Evolutionary conservation across 2,797 vertebrate species (phyloP).

Genomic region (Rousettus madagascariensis): DNA sequence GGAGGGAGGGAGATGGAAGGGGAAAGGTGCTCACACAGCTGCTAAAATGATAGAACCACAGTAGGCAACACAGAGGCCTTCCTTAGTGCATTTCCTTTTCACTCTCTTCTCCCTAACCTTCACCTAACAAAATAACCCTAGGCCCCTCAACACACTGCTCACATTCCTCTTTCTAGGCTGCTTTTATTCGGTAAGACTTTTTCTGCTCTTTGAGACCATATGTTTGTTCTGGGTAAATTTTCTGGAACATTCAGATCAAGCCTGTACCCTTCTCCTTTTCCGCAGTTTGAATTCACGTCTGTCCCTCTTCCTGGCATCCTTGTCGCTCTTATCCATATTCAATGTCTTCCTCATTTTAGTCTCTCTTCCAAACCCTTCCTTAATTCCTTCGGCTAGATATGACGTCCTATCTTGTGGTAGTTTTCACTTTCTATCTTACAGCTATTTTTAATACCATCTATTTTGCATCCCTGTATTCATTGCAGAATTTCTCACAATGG

Average conservation of each 20-base stretch:
- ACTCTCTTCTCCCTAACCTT: background rate
- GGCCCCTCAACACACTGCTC: background rate
- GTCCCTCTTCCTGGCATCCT: background rate
- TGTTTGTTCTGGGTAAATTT: background rate
- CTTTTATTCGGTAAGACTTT: background rate
- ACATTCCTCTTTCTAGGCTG: background rate
- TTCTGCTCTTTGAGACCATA: background rate
- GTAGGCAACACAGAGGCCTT: background rate
- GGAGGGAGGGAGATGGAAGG: rapidly evolving
- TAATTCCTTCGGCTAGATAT: background rate
- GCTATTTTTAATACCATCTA: background rate
- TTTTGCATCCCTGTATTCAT: background rate
- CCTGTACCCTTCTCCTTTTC: background rate
- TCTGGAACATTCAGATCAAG: background rate
- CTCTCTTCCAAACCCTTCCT: background rate
- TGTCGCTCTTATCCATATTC: background rate
- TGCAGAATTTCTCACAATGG: background rate
- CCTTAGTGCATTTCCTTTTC: background rate
- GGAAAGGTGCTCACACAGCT: background rate
- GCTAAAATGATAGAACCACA: background rate
- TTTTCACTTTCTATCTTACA: background rate
- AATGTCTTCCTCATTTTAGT: background rate
- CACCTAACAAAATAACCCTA: background rate
- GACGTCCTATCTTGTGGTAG: background rate
- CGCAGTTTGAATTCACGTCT: background rate